Conservation (phyloP, 2,113 vertebrate genomes). For the Dasyurus viverrinus region DNA sequence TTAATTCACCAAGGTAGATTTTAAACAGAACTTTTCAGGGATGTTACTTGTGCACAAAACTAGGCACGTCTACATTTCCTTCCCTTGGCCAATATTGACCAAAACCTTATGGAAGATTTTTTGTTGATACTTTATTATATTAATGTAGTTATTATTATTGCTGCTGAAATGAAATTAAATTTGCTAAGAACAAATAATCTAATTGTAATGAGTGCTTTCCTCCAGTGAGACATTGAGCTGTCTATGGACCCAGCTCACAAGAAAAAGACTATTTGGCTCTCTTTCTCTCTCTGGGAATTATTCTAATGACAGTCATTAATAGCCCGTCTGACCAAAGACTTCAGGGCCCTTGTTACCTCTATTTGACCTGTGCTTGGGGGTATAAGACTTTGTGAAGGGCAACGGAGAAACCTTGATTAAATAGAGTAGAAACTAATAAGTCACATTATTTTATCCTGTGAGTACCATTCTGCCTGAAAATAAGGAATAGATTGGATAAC, state of each 20-base stretch:
- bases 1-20: background rate
- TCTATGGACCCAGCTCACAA: background rate
- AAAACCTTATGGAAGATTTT: background rate
- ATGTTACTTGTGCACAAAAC: background rate
- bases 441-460: background rate
- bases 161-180: background rate
- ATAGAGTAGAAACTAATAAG: background rate
- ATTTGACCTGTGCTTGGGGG: background rate
- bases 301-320: slow-evolving; percentile 5
- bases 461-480: background rate
- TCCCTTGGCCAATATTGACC: background rate
- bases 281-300: background rate
- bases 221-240: background rate
- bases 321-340: background rate
- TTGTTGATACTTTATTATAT: slow-evolving; percentile 3
- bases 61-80: background rate
- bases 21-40: background rate
- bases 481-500: background rate
- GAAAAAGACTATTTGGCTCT: slow-evolving; percentile 1
- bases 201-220: background rate
- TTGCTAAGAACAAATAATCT: background rate
- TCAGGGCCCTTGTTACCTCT: background rate
- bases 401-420: background rate
- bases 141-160: slow-evolving; percentile 3
- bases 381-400: background rate